Conservation (phyloP, 2,113 vertebrate species). For the Lamprotornis superbus region DNA sequence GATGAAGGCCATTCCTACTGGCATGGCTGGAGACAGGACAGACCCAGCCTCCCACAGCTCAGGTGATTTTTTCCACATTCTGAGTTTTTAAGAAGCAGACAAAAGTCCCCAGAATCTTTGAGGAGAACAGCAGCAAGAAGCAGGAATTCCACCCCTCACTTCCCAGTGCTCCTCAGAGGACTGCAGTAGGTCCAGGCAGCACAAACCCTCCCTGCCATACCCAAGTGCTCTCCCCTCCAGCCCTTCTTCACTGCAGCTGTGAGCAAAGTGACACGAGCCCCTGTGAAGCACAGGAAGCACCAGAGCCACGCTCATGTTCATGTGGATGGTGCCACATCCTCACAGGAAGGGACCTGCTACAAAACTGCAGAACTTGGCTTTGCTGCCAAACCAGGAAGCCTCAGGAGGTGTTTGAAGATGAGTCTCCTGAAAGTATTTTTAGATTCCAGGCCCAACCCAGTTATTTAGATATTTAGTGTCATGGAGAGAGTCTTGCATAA, state of each 20-base stretch:
- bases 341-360: not conserved
- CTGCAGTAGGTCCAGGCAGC: not conserved
- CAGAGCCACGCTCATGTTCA: fast-evolving
- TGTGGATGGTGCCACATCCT: not conserved
- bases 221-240: not conserved
- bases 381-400: not conserved
- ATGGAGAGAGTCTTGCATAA: not conserved
- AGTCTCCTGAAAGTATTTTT: not conserved
- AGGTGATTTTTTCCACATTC: not conserved
- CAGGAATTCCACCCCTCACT: not conserved
- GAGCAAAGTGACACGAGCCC: not conserved
- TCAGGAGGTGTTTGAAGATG: not conserved
- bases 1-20: not conserved
- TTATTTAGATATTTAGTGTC: not conserved
- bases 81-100: not conserved
- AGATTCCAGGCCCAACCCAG: not conserved
- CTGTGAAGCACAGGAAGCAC: not conserved
- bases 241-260: not conserved
- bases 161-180: fast-evolving
- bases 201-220: not conserved
- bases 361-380: not conserved
- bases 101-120: not conserved
- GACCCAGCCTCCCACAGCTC: not conserved
- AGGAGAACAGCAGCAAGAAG: not conserved
- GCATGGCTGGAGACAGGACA: not conserved